These are phyloP conservation scores for Gallirallus australis DNA, from an alignment of 2,797 vertebrate species.

Conservation along the genomic window DNA sequence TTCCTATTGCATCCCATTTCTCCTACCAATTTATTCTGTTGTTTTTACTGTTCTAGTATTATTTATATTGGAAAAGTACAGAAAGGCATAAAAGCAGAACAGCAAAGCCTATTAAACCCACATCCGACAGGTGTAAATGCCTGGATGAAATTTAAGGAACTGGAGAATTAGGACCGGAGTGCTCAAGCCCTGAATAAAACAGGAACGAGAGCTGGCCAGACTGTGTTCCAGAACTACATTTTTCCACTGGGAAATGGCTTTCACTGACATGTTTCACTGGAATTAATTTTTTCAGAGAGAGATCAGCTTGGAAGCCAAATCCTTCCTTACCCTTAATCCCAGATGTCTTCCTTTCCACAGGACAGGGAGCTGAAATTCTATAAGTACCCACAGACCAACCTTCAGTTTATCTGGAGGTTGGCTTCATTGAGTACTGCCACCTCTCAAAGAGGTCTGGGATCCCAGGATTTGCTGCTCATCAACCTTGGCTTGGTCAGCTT, in stretches of 20 bases:
- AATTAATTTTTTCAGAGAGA: not conserved
- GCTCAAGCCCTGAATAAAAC: conserved; percentile 6
- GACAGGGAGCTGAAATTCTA: not conserved
- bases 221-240: not conserved
- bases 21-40: not conserved
- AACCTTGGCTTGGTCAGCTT: not conserved
- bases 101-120: not conserved
- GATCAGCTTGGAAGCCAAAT: not conserved
- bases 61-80: not conserved
- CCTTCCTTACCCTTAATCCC: not conserved
- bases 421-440: not conserved
- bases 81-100: not conserved
- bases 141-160: not conserved
- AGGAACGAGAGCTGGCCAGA: not conserved
- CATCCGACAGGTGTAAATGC: not conserved
- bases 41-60: not conserved
- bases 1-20: not conserved
- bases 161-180: not conserved
- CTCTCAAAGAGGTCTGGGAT: not conserved
- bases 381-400: not conserved
- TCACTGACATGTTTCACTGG: not conserved
- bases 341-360: not conserved
- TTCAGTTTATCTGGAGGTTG: not conserved
- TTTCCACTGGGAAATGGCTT: not conserved
- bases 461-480: not conserved